Evolutionary conservation across 2,888 invertebrate species (phyloP).

Genomic region (Sinhomidia bicolor): DNA sequence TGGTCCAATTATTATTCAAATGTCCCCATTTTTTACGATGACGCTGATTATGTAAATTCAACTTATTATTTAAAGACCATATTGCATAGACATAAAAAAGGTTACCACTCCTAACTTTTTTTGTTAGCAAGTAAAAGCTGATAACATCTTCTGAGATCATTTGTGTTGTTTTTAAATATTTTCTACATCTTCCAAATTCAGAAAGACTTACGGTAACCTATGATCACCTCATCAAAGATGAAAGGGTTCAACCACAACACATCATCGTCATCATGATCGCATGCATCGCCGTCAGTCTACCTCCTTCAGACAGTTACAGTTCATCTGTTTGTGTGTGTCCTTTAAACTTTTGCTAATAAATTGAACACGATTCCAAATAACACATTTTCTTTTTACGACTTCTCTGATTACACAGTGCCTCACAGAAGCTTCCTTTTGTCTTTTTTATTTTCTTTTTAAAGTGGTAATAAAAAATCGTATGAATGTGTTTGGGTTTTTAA

Average conservation of each 20-base stretch:
- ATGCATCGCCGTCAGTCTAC: too few relatives aligned
- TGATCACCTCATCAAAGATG: neutral
- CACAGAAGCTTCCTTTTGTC: conserved; percentile 28
- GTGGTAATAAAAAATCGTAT: conserved; percentile 21
- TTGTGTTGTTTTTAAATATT: neutral
- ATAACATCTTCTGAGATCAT: neutral
- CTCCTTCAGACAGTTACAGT: too few relatives aligned
- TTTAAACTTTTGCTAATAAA: conserved; percentile 30
- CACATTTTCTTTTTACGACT: conserved; percentile 36
- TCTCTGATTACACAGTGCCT: neutral
- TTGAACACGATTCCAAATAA: conserved; percentile 26
- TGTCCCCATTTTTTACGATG: conserved; percentile 44
- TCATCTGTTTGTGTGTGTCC: neutral
- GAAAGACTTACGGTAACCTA: conserved; percentile 20
- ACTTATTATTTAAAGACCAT: conserved; percentile 36
- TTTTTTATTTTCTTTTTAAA: conserved; percentile 32
- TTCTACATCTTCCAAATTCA: conserved; percentile 28
- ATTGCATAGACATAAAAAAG: neutral
- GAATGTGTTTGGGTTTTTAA: neutral
- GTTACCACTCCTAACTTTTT: conserved; percentile 24
- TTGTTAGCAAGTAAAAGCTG: neutral
- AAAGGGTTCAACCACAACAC: neutral
- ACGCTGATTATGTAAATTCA: conserved; percentile 29
- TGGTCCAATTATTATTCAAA: conserved; percentile 44
- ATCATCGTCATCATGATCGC: too few relatives aligned